phyloP scores from a whole-genome alignment of 2,113 vertebrate genomes.

The Smithornis capensis region DNA sequence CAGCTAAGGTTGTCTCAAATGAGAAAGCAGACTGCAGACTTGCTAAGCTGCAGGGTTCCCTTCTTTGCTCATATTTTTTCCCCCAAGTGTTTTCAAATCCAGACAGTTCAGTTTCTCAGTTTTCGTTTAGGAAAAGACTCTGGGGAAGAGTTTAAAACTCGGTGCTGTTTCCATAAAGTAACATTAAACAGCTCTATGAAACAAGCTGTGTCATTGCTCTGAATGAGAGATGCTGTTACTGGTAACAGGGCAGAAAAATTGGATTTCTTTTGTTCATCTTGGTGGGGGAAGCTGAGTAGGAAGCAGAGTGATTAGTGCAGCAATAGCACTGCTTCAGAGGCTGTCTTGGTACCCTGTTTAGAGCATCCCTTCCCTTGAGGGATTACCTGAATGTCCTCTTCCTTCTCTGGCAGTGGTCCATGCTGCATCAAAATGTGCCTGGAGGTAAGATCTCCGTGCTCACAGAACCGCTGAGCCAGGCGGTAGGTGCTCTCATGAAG shows the following conservation, averaged over 20 bases:
- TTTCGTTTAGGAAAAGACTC: not conserved
- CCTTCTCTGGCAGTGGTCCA: constrained; percentile 79
- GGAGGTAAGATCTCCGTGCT: constrained; percentile 71
- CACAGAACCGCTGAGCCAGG: constrained; percentile 82
- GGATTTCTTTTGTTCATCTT: not conserved
- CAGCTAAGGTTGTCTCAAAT: not conserved
- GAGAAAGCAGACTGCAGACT: not conserved
- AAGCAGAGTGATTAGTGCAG: not conserved
- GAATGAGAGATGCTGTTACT: not conserved
- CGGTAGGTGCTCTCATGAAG: constrained; percentile 86
- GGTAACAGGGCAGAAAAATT: not conserved
- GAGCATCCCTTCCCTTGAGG: not conserved
- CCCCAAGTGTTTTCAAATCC: not conserved
- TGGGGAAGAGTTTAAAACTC: not conserved
- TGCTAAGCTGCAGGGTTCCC: fast-evolving
- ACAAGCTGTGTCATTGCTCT: not conserved
- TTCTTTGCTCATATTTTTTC: not conserved
- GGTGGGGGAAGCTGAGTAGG: fast-evolving
- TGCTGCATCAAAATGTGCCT: constrained; percentile 80
- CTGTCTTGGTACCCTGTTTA: not conserved
- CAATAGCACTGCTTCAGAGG: fast-evolving
- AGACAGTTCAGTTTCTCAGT: not conserved
- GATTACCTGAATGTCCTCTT: constrained; percentile 86
- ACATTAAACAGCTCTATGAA: not conserved
- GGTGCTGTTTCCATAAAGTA: not conserved